A percentile compares a stretch with the other conserved stretches of the same genome.
Evolutionary conservation across 2,113 vertebrate species (phyloP).

Genomic region (Smithornis capensis): DNA sequence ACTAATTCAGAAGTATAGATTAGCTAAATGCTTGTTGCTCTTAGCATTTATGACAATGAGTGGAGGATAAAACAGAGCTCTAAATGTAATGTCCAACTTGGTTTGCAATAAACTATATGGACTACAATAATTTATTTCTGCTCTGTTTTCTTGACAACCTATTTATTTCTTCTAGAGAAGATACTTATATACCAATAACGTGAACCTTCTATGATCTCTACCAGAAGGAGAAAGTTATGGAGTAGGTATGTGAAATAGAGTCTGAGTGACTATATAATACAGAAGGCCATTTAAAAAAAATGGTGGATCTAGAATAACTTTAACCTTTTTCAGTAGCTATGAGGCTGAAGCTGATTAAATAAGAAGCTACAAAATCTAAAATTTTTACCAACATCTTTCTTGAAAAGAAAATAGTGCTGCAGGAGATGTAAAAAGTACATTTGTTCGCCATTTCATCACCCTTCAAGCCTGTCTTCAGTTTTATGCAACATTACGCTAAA

Average conservation of each 20-base stretch:
- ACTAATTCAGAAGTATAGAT: background rate
- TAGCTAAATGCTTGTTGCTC: background rate
- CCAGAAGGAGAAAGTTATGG: background rate
- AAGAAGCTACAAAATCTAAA: background rate
- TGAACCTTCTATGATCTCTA: background rate
- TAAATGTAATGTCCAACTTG: background rate
- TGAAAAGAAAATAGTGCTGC: background rate
- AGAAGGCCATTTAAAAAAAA: background rate
- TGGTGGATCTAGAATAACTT: background rate
- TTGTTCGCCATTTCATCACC: background rate
- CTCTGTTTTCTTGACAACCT: background rate
- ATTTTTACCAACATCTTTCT: background rate
- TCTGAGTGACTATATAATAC: background rate
- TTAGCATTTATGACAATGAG: background rate
- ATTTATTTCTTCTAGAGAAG: background rate
- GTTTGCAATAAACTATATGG: background rate
- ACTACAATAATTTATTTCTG: background rate
- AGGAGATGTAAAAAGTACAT: background rate
- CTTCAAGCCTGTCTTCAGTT: background rate
- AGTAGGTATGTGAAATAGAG: background rate
- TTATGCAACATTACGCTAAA: background rate
- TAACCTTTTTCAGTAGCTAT: background rate
- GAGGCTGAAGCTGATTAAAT: conserved; percentile 3
- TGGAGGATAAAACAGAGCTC: background rate
- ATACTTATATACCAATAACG: rapidly evolving